Evolutionary conservation across 2,113 vertebrate genomes (phyloP).

Genomic region (Chionodraco myersi): DNA sequence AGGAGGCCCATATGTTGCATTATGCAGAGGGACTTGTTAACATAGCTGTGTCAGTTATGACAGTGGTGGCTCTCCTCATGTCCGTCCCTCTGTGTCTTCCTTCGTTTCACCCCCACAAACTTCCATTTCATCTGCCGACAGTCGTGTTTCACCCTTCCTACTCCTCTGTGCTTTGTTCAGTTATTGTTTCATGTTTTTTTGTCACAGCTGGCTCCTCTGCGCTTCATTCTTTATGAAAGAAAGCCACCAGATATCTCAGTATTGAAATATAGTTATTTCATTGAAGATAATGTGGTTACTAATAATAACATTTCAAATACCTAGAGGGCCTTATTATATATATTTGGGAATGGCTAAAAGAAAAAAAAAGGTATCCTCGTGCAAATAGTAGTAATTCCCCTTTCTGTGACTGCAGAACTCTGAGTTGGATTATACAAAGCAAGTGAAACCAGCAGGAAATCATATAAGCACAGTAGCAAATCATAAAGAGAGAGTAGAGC

Average conservation of each 20-base stretch:
- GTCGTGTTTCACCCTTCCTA: not conserved
- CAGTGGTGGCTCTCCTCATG: conserved; percentile 8
- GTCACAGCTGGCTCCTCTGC: conserved; percentile 21
- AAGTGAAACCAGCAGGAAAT: not conserved
- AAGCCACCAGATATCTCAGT: not conserved
- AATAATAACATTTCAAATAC: not conserved
- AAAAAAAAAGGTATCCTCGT: not conserved
- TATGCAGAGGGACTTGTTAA: conserved; percentile 40
- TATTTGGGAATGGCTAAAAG: not conserved
- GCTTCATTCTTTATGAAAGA: conserved; percentile 14
- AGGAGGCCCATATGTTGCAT: conserved; percentile 24
- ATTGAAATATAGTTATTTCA: not conserved
- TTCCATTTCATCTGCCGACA: conserved; percentile 27
- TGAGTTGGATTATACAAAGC: not conserved
- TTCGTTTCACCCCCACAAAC: conserved; percentile 8
- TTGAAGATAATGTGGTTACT: not conserved
- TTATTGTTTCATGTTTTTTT: conserved; percentile 21
- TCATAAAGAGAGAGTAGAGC: not conserved
- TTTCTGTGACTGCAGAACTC: not conserved
- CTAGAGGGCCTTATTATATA: not conserved
- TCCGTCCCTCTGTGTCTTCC: conserved; percentile 2
- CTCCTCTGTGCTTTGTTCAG: conserved; percentile 34
- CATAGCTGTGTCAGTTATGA: conserved; percentile 45
- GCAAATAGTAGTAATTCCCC: not conserved
- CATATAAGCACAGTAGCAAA: not conserved